phyloP scores from a whole-genome alignment of 2,888 invertebrate genomes.

The Pocota personata region DNA sequence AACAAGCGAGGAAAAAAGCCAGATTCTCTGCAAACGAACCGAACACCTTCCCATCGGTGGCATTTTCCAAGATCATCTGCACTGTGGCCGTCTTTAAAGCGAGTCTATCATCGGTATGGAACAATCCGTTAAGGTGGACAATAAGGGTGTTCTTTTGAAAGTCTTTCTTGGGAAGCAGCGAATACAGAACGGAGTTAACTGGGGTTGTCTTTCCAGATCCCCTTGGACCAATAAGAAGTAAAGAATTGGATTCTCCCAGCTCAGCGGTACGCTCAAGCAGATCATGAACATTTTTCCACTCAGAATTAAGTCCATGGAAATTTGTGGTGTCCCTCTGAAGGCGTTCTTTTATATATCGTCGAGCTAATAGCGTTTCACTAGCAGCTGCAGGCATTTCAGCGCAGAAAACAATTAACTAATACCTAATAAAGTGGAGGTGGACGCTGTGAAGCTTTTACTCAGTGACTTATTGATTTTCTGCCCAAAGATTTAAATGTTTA shows the following conservation, averaged over 20 bases:
- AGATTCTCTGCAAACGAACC: constrained; percentile 95
- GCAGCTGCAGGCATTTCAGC: constrained; percentile 70
- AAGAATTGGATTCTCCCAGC: constrained; percentile 94
- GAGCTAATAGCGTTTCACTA: constrained; percentile 76
- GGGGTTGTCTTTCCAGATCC: constrained; percentile 94
- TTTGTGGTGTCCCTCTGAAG: constrained; percentile 82
- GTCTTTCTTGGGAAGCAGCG: constrained; percentile 85
- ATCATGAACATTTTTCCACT: constrained; percentile 87
- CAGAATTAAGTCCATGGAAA: constrained; percentile 85
- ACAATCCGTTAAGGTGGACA: constrained; percentile 91
- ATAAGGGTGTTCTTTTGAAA: constrained; percentile 88
- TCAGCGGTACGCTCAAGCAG: constrained; percentile 88
- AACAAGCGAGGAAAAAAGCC: constrained; percentile 90
- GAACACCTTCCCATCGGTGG: constrained; percentile 91
- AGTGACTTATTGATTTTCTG: no score
- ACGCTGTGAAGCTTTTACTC: no score
- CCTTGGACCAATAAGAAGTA: constrained; percentile 92
- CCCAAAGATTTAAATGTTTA: no score
- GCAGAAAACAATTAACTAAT: background rate
- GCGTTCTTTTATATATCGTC: constrained; percentile 83
- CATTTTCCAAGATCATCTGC: constrained; percentile 92
- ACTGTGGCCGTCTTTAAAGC: constrained; percentile 92
- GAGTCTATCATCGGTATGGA: constrained; percentile 95
- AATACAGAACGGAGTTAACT: constrained; percentile 88
- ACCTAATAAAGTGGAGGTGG: no score